A percentile compares a stretch with the other conserved stretches of the same genome.
Evolutionary conservation across 2,113 vertebrate species (phyloP).

Genomic region (Halichoerus grypus): DNA sequence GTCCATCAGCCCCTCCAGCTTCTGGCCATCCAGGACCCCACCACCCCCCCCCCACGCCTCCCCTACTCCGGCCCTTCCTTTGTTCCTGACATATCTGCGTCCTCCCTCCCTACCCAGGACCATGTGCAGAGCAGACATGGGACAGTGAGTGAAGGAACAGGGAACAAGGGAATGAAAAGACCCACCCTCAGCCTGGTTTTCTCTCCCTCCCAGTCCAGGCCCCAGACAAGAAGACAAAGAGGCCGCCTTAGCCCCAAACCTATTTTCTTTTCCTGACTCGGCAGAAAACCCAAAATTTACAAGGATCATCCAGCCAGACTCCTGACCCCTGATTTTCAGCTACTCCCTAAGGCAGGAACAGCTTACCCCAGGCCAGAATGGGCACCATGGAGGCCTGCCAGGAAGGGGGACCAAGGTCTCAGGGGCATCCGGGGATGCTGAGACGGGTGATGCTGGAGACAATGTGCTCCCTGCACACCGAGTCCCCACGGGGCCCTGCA

Average conservation of each 20-base stretch:
- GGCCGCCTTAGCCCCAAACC: not conserved
- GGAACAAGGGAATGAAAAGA: not conserved
- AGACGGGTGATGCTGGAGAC: not conserved
- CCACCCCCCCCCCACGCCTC: not conserved
- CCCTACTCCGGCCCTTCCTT: not conserved
- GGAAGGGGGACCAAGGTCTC: not conserved
- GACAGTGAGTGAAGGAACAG: not conserved
- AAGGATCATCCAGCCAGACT: not conserved
- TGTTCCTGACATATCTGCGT: not conserved
- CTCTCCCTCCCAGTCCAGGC: not conserved
- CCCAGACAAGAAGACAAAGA: not conserved
- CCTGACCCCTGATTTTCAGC: not conserved
- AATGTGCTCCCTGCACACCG: not conserved
- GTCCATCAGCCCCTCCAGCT: not conserved
- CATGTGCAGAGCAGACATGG: not conserved
- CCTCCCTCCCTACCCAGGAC: not conserved
- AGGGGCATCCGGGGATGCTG: not conserved
- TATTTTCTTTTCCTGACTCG: not conserved
- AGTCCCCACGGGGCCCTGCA: not conserved
- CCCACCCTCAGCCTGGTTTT: not conserved
- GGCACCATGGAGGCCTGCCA: not conserved
- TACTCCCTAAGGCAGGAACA: not conserved
- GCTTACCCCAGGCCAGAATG: not conserved
- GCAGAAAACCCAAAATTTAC: not conserved
- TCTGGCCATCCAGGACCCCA: not conserved